Conservation (phyloP, 1,140 invertebrate genomes). For the Diabrotica virgifera region DNA sequence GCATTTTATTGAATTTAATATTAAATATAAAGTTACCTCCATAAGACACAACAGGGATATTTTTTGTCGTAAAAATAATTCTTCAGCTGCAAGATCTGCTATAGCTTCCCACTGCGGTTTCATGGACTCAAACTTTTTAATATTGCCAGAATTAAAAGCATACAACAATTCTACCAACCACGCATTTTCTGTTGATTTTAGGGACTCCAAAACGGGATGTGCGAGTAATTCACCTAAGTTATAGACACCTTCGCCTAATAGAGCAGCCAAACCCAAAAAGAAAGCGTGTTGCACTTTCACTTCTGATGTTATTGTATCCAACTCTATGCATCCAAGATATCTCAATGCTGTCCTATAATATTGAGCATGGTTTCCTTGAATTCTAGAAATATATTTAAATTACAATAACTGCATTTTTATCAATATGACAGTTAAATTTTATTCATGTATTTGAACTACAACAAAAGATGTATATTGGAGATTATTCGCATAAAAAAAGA, state of each 20-base stretch:
- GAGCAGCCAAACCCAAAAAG: slow-evolving; percentile 87
- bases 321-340: slow-evolving; percentile 89
- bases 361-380: slow-evolving; percentile 83
- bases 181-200: slow-evolving; percentile 76
- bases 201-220: slow-evolving; percentile 87
- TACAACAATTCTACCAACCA: slow-evolving; percentile 90
- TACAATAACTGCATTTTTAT: too few relatives aligned
- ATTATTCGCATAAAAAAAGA: too few relatives aligned
- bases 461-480: too few relatives aligned
- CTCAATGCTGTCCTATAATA: slow-evolving; percentile 95
- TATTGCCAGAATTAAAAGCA: slow-evolving; percentile 91
- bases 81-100: slow-evolving; percentile 82
- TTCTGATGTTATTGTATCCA: slow-evolving; percentile 62
- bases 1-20: not conserved
- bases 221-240: slow-evolving; percentile 96
- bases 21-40: slow-evolving; percentile 65
- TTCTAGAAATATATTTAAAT: slow-evolving; percentile 44
- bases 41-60: slow-evolving; percentile 94
- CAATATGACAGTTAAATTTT: too few relatives aligned
- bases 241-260: slow-evolving; percentile 93
- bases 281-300: slow-evolving; percentile 83
- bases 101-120: slow-evolving; percentile 79
- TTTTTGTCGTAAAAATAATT: slow-evolving; percentile 84
- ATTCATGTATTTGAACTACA: too few relatives aligned
- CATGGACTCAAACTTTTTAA: slow-evolving; percentile 79